Conservation (phyloP, 92 coral and sea anemone genomes). For the Umimayanthus kanabou region DNA sequence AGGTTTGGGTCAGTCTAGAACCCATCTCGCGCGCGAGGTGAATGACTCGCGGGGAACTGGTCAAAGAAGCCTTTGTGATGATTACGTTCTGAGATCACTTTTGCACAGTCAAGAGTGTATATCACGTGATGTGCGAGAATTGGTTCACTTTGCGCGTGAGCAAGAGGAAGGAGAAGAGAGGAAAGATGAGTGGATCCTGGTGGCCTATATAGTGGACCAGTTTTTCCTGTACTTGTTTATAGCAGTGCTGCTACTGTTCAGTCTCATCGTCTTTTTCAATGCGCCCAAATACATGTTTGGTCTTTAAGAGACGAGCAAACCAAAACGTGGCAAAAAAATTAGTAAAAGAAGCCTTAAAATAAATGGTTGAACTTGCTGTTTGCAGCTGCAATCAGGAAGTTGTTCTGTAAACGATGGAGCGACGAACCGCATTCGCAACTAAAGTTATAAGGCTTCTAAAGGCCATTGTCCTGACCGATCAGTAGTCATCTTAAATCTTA, state of each 20-base stretch:
- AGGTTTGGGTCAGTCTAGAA: conserved; percentile 18
- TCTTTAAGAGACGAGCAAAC: not conserved
- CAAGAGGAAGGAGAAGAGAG: conserved; percentile 66
- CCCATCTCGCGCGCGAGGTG: conserved; percentile 18
- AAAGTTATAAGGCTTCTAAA: not conserved
- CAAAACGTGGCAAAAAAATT: not conserved
- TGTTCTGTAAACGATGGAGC: not conserved
- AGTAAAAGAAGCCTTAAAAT: not conserved
- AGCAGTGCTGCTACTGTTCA: conserved; percentile 58
- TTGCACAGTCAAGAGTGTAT: conserved; percentile 40
- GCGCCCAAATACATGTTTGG: conserved; percentile 72
- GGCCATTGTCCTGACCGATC: too few relatives aligned
- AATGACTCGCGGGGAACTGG: conserved; percentile 11
- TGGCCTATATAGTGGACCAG: conserved; percentile 76
- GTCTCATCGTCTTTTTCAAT: conserved; percentile 65
- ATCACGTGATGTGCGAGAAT: conserved; percentile 62
- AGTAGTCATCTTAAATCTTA: too few relatives aligned
- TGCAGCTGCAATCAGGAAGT: not conserved
- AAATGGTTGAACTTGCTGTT: not conserved
- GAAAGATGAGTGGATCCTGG: conserved; percentile 82
- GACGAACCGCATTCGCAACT: not conserved
- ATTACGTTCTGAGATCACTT: conserved; percentile 39
- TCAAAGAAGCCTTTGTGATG: conserved; percentile 26
- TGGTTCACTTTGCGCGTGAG: conserved; percentile 67
- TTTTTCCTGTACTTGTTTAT: conserved; percentile 82